Evolutionary conservation across 2,113 vertebrate genomes (phyloP).

Genomic region (Cochlearius cochlearius): DNA sequence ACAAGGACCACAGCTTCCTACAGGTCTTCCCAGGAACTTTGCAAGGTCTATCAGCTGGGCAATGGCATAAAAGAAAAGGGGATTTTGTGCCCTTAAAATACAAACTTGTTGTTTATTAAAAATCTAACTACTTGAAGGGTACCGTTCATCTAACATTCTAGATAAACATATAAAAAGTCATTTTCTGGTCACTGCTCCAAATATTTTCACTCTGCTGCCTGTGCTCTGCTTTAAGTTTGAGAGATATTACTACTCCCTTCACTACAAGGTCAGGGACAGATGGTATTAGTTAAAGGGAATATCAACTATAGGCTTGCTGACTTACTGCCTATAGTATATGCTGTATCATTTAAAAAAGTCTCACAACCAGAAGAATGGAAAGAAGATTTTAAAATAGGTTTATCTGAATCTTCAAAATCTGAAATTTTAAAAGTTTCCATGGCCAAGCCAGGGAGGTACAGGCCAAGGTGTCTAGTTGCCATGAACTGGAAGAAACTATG

Average conservation of each 20-base stretch:
- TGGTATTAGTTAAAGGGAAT: neutral
- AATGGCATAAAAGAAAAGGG: neutral
- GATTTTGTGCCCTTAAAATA: neutral
- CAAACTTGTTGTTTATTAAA: neutral
- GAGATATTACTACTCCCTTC: neutral
- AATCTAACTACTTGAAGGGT: neutral
- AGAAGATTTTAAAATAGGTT: neutral
- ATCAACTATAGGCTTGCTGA: neutral
- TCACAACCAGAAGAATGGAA: neutral
- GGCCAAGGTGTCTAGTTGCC: neutral
- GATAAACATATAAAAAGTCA: neutral
- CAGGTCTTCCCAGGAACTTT: neutral
- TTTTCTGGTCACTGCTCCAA: neutral
- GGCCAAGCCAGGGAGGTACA: neutral
- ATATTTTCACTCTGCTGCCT: neutral
- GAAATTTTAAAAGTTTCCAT: neutral
- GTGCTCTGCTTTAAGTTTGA: neutral
- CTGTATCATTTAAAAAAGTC: neutral
- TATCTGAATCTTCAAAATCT: neutral
- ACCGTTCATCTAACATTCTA: neutral
- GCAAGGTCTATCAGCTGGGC: neutral
- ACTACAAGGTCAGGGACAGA: neutral
- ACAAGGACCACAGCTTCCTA: neutral
- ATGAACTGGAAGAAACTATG: neutral
- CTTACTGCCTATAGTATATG: neutral